Conservation (phyloP, 2,113 vertebrate species). For the Pomatostomus ruficeps region DNA sequence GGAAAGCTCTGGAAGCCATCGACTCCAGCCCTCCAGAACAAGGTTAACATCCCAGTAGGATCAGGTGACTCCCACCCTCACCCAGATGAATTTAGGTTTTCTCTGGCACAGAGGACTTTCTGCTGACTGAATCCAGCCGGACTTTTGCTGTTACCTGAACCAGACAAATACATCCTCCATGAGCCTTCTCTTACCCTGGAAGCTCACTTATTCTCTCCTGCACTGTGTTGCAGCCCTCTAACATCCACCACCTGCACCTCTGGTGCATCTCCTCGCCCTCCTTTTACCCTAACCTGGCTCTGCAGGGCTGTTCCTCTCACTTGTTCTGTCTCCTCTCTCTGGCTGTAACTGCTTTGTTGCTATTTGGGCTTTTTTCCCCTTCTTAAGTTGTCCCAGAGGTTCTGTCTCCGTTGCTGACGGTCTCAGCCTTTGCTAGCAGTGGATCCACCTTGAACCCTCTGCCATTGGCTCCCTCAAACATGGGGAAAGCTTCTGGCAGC, state of each 20-base stretch:
- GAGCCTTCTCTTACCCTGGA: background rate
- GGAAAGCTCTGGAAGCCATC: background rate
- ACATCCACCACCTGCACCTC: background rate
- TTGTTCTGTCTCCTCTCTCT: background rate
- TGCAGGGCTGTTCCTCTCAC: background rate
- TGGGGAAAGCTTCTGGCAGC: background rate
- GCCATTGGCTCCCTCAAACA: too few relatives aligned
- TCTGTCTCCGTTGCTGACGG: too few relatives aligned
- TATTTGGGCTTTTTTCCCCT: accelerated
- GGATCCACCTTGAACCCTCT: background rate
- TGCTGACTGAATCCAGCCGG: background rate
- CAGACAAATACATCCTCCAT: background rate
- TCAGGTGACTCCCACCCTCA: background rate
- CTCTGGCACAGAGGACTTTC: background rate
- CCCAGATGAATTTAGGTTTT: background rate
- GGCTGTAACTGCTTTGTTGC: background rate
- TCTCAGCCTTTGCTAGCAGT: background rate
- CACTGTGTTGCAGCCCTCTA: background rate
- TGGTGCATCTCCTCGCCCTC: background rate
- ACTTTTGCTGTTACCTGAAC: background rate
- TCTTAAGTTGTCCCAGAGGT: background rate
- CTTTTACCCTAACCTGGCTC: background rate
- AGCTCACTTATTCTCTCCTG: background rate
- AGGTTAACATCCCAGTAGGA: background rate
- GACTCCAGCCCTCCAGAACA: background rate